Percentiles rank a stretch among this genome's conserved stretches.
These are phyloP conservation scores for Danaus plexippus DNA, from an alignment of 1,140 invertebrate genomes.

Conservation along the genomic window DNA sequence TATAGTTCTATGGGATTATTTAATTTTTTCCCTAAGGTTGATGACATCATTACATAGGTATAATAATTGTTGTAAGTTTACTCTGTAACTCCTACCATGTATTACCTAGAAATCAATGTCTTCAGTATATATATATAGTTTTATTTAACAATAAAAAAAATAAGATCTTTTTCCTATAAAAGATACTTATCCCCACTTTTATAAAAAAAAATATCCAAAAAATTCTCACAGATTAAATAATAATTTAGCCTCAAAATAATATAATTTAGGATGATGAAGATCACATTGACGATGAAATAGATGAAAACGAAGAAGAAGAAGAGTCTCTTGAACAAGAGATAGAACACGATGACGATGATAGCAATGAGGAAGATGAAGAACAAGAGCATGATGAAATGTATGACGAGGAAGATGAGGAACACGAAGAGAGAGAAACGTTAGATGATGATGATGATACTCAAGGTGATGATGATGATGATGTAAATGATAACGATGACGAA, in stretches of 20 bases:
- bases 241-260: background rate
- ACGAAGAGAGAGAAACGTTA: slow-evolving; percentile 29
- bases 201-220: too few relatives aligned
- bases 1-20: too few relatives aligned
- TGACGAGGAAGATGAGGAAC: slow-evolving; percentile 42
- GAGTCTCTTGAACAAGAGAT: slow-evolving; percentile 44
- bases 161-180: too few relatives aligned
- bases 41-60: too few relatives aligned
- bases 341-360: slow-evolving; percentile 36
- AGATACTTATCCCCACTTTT: too few relatives aligned
- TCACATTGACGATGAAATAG: slow-evolving; percentile 34
- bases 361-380: slow-evolving; percentile 30
- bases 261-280: slow-evolving; percentile 29
- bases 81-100: too few relatives aligned
- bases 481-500: slow-evolving; percentile 21
- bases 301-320: slow-evolving; percentile 38
- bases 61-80: too few relatives aligned
- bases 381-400: slow-evolving; percentile 29
- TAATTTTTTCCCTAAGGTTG: too few relatives aligned
- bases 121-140: too few relatives aligned
- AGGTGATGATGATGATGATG: slow-evolving; percentile 29
- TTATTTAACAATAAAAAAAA: too few relatives aligned
- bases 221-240: too few relatives aligned
- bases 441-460: slow-evolving; percentile 27
- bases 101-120: too few relatives aligned